A percentile compares a stretch with the other conserved stretches of the same genome.
phyloP scores from a whole-genome alignment of 2,113 vertebrate species.

The Crotalus helleri region DNA sequence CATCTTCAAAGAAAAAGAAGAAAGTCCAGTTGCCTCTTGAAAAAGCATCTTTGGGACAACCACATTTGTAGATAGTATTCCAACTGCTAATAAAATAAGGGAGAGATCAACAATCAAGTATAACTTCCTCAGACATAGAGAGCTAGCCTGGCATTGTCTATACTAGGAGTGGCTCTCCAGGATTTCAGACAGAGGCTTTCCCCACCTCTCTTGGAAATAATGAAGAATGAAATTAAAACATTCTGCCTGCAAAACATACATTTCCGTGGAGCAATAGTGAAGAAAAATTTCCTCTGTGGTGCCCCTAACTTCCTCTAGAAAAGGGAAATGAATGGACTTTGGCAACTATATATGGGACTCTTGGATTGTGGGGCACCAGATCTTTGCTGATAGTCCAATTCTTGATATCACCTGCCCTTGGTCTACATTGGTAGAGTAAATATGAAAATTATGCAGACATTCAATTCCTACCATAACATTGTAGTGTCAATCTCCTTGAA shows the following conservation, averaged over 20 bases:
- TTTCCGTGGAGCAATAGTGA: not conserved
- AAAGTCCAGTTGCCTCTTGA: too few species aligned
- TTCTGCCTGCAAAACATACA: not conserved
- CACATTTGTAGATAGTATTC: not conserved
- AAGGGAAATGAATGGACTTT: not conserved
- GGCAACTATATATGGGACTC: not conserved
- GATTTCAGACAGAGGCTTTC: not conserved
- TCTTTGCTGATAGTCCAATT: not conserved
- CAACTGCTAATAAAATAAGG: not conserved
- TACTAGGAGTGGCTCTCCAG: not conserved
- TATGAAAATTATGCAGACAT: not conserved
- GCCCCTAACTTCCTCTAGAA: not conserved
- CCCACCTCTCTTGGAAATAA: not conserved
- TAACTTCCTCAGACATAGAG: not conserved
- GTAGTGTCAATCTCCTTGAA: not conserved
- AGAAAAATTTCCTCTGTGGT: not conserved
- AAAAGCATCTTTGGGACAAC: not conserved
- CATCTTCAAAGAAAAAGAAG: too few species aligned
- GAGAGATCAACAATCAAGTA: not conserved
- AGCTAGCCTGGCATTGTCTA: not conserved
- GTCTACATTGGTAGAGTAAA: not conserved
- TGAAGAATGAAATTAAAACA: not conserved
- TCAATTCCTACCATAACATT: conserved; percentile 12
- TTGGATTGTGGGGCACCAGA: not conserved
- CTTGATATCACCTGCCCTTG: not conserved